Percentiles rank a stretch among this genome's conserved stretches.
phyloP scores from a whole-genome alignment of 30 jellyfish, hydroid and myxozoan genomes.

The Haliclystus octoradiatus region DNA sequence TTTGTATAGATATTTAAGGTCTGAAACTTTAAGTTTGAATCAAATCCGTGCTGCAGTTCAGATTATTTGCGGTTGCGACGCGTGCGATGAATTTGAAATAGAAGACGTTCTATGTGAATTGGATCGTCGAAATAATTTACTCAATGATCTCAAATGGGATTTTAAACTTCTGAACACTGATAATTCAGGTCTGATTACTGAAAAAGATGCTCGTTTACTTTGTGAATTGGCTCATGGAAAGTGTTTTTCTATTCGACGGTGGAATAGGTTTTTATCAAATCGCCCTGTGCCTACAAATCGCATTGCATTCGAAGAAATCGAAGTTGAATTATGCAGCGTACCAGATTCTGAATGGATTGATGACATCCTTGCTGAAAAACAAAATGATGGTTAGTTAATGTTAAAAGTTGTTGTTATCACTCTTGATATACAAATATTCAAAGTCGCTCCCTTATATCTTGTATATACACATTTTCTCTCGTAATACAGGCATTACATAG shows the following conservation, averaged over 20 bases:
- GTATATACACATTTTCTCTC: background rate
- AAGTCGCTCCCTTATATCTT: background rate
- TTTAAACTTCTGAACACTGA: constrained; percentile 58
- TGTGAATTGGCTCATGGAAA: constrained; percentile 78
- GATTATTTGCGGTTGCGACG: constrained; percentile 39
- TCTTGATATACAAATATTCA: background rate
- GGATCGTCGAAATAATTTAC: constrained; percentile 78
- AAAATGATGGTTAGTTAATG: constrained; percentile 43
- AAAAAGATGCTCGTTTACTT: constrained; percentile 42
- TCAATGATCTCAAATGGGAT: constrained; percentile 78
- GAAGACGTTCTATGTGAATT: constrained; percentile 61
- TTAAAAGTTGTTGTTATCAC: background rate
- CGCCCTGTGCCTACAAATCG: constrained; percentile 34
- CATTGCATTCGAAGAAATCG: constrained; percentile 67
- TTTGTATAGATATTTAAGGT: constrained; percentile 30
- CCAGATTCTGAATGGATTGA: constrained; percentile 82
- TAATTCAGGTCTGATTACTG: constrained; percentile 60
- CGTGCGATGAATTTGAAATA: constrained; percentile 70
- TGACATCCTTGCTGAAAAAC: constrained; percentile 52
- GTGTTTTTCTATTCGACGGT: constrained; percentile 48
- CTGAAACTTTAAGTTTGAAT: constrained; percentile 26
- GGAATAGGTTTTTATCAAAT: constrained; percentile 41
- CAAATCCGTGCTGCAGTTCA: constrained; percentile 59
- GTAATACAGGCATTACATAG: too few relatives aligned
- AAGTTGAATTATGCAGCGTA: constrained; percentile 69